These are phyloP conservation scores for Hippocampus abdominalis DNA, from an alignment of 2,113 vertebrate species.

Conservation along the genomic window DNA sequence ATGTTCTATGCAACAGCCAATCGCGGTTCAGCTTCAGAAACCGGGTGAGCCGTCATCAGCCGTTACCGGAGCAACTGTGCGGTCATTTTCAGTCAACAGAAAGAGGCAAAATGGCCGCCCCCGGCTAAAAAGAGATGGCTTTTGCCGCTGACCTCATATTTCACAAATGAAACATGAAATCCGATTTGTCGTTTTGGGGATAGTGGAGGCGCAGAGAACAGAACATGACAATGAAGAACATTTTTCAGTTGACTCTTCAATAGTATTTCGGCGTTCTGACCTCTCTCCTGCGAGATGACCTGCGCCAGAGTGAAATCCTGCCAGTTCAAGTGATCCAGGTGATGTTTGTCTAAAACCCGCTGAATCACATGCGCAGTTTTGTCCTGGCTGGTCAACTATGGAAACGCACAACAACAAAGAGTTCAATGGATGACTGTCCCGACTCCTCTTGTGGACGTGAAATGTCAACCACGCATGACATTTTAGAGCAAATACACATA, in stretches of 20 bases:
- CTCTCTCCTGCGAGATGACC: constrained; percentile 73
- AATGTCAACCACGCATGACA: background rate
- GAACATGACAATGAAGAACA: too few relatives aligned
- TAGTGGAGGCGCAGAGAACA: too few relatives aligned
- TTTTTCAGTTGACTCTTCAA: background rate
- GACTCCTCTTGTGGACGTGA: background rate
- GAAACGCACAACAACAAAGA: constrained; percentile 3
- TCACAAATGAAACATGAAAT: too few relatives aligned
- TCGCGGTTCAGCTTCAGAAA: too few relatives aligned
- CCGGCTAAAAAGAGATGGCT: too few relatives aligned
- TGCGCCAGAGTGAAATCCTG: constrained; percentile 78
- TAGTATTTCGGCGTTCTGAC: constrained; percentile 53
- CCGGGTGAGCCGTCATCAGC: too few relatives aligned
- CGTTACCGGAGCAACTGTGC: too few relatives aligned
- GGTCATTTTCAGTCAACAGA: too few relatives aligned
- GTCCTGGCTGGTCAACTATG: constrained; percentile 83
- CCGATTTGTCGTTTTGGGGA: too few relatives aligned
- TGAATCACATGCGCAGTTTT: constrained; percentile 79
- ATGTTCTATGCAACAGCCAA: too few relatives aligned
- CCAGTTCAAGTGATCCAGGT: constrained; percentile 63
- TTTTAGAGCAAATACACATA: background rate
- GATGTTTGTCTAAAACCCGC: constrained; percentile 79
- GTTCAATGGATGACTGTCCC: background rate
- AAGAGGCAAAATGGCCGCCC: too few relatives aligned
- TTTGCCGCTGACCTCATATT: too few relatives aligned